A percentile compares a stretch with the other conserved stretches of the same genome.
Conservation (phyloP, 2,113 vertebrate genomes). For the Isurus oxyrinchus region DNA sequence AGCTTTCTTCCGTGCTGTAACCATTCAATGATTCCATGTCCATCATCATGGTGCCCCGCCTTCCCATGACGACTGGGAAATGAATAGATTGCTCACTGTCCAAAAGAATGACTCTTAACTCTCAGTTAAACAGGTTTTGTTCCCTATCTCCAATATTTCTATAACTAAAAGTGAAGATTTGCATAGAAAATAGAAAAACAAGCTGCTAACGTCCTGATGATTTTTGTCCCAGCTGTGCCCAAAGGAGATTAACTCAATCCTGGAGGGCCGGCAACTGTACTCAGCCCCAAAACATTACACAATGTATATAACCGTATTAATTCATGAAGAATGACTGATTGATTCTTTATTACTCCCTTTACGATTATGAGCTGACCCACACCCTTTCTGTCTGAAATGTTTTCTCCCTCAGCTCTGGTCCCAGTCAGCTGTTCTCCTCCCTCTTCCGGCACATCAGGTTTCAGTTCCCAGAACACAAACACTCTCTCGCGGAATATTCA, state of each 20-base stretch:
- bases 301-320: background rate
- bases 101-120: background rate
- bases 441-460: slow-evolving; percentile 70
- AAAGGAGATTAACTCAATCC: background rate
- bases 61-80: background rate
- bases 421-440: slow-evolving; percentile 82
- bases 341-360: background rate
- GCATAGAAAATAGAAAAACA: background rate
- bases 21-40: background rate
- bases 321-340: background rate
- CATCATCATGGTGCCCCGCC: background rate
- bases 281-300: background rate
- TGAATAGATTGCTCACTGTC: background rate
- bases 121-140: background rate
- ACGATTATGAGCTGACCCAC: background rate
- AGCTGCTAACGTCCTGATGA: background rate
- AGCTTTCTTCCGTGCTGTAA: background rate
- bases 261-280: background rate
- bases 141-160: background rate
- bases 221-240: background rate
- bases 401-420: slow-evolving; percentile 66
- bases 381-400: background rate
- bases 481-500: slow-evolving; percentile 71
- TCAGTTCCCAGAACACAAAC: slow-evolving; percentile 76
- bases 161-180: background rate